Evolutionary conservation across 2,113 vertebrate genomes (phyloP).

Genomic region (Oncorhynchus masou): DNA sequence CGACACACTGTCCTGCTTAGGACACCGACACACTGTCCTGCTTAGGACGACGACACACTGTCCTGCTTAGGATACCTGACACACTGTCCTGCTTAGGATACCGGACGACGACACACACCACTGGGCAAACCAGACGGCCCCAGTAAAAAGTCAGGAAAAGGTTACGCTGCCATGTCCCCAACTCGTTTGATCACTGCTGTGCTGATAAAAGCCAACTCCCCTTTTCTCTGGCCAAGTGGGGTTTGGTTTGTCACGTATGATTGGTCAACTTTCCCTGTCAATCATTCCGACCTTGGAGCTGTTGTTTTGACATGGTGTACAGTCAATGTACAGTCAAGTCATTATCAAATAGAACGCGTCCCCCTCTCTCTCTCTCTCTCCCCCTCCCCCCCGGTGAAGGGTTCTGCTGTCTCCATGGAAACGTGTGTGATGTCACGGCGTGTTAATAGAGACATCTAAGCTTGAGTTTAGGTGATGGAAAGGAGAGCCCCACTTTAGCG

Average conservation of each 20-base stretch:
- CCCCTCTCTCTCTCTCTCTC: neutral
- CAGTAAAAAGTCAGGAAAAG: neutral
- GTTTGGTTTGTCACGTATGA: too few relatives aligned
- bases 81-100: neutral
- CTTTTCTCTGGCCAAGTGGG: too few relatives aligned
- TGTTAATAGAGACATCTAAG: neutral
- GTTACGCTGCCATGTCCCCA: too few relatives aligned
- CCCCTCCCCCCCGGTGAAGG: too few relatives aligned
- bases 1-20: too few relatives aligned
- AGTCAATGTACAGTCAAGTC: neutral
- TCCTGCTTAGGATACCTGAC: neutral
- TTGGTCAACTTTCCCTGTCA: neutral
- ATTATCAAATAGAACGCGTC: too few relatives aligned
- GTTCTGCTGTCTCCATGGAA: neutral
- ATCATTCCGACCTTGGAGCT: neutral
- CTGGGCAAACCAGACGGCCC: neutral
- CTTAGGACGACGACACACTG: neutral
- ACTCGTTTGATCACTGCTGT: too few relatives aligned
- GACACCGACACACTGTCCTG: too few relatives aligned
- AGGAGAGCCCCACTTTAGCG: neutral
- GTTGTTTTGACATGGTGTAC: neutral
- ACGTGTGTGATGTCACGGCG: neutral
- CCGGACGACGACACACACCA: neutral
- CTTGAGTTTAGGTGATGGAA: neutral
- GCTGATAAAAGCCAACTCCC: too few relatives aligned